These are phyloP conservation scores for Aphidius ervi DNA, from an alignment of 1,140 invertebrate species.

Conservation along the genomic window DNA sequence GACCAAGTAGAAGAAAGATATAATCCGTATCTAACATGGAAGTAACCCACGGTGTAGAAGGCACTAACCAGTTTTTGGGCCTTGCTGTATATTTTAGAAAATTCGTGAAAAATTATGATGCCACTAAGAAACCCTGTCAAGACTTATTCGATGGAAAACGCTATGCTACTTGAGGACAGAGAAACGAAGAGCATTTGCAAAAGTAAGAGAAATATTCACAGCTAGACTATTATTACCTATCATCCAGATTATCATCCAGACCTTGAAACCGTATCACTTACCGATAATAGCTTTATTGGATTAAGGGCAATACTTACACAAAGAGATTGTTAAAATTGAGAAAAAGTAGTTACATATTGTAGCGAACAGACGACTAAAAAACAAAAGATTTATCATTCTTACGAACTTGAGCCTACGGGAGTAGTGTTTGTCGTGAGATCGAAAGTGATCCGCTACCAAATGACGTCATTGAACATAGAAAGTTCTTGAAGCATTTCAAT, in stretches of 20 bases:
- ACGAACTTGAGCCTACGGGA: conserved; percentile 37
- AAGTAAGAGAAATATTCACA: conserved; percentile 1
- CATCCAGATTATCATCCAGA: conserved; percentile 36
- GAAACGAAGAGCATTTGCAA: background rate
- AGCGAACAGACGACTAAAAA: conserved; percentile 29
- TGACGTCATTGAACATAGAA: no score
- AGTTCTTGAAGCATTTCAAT: no score
- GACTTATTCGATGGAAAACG: background rate
- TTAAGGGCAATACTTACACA: conserved; percentile 31
- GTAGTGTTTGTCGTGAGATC: conserved; percentile 33
- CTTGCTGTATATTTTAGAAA: conserved; percentile 36
- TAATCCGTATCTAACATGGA: conserved; percentile 34
- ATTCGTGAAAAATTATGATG: conserved; percentile 32
- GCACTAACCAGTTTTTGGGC: conserved; percentile 35
- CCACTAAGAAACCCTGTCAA: conserved; percentile 29
- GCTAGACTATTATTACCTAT: conserved; percentile 37
- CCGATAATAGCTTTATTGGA: conserved; percentile 31
- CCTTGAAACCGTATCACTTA: conserved; percentile 25
- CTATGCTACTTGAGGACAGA: background rate
- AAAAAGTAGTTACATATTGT: conserved; percentile 22
- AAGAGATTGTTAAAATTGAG: conserved; percentile 10
- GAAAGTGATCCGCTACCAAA: no score
- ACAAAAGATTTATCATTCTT: conserved; percentile 39
- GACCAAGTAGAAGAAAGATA: conserved; percentile 29
- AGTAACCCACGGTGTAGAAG: conserved; percentile 29